Conservation (phyloP, 1,140 invertebrate species). For the Pseudoatta argentina region DNA sequence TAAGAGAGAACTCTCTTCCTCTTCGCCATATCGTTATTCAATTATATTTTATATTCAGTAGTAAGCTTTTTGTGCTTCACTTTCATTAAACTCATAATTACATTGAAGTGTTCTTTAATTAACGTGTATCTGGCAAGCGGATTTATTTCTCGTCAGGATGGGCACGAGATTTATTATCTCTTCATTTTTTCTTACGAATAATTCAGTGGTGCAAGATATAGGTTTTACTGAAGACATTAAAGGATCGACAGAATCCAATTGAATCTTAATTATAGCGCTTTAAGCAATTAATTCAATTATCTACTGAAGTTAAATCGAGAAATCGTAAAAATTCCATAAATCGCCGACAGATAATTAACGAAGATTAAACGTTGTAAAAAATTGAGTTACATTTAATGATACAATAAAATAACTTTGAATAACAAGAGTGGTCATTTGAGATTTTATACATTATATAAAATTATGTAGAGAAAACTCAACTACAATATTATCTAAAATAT, state of each 20-base stretch:
- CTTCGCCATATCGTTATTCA: constrained; percentile 14
- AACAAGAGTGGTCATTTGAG: neutral
- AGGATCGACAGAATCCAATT: constrained; percentile 3
- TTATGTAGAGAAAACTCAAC: neutral
- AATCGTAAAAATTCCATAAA: constrained; percentile 24
- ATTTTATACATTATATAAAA: neutral
- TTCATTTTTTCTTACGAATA: constrained; percentile 17
- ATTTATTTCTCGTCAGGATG: constrained; percentile 32
- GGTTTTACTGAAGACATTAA: constrained; percentile 36
- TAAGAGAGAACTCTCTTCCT: neutral
- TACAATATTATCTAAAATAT: neutral
- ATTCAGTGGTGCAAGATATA: constrained; percentile 24
- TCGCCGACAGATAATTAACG: neutral
- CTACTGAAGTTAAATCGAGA: neutral
- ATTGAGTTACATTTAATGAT: neutral
- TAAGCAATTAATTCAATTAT: constrained; percentile 12
- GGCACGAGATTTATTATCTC: constrained; percentile 34
- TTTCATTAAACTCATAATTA: constrained; percentile 47
- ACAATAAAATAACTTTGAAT: neutral
- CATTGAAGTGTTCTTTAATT: constrained; percentile 52
- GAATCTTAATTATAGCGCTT: constrained; percentile 14
- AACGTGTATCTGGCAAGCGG: constrained; percentile 31
- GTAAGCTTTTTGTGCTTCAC: neutral
- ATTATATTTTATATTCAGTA: constrained; percentile 53
- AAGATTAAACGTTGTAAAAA: neutral